Evolutionary conservation across 2,113 vertebrate species (phyloP).

Genomic region (Gobiocypris rarus): DNA sequence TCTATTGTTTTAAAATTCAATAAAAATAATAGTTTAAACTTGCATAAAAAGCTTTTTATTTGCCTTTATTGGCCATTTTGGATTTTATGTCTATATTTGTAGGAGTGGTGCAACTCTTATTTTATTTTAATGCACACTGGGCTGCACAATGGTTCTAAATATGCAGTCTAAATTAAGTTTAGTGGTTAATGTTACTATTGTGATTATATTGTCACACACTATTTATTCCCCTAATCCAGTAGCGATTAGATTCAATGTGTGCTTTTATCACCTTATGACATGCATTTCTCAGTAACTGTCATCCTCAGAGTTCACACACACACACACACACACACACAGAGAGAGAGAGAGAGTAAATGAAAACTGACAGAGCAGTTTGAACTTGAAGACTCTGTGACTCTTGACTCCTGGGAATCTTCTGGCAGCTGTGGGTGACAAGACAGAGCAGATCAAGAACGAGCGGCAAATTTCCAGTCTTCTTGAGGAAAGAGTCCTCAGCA

Average conservation of each 20-base stretch:
- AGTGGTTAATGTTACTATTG: neutral
- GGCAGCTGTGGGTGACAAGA: slow-evolving; percentile 63
- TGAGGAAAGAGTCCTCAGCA: slow-evolving; percentile 55
- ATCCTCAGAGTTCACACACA: neutral
- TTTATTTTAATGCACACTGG: slow-evolving; percentile 18
- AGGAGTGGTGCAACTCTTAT: neutral
- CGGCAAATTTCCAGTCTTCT: slow-evolving; percentile 60
- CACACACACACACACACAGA: slow-evolving; percentile 16
- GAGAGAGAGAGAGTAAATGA: neutral
- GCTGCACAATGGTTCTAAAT: neutral
- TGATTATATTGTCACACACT: neutral
- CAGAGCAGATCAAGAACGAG: slow-evolving; percentile 55
- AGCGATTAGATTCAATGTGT: slow-evolving; percentile 5
- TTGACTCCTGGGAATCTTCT: slow-evolving; percentile 56
- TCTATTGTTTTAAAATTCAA: slow-evolving; percentile 5
- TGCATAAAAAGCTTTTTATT: slow-evolving; percentile 5
- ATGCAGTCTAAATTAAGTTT: slow-evolving; percentile 5
- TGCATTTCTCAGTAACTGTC: slow-evolving; percentile 25
- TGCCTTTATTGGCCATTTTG: slow-evolving; percentile 22
- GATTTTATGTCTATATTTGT: slow-evolving; percentile 6
- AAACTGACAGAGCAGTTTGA: slow-evolving; percentile 40
- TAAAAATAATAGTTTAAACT: slow-evolving; percentile 7
- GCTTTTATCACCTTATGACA: neutral
- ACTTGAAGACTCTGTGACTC: slow-evolving; percentile 35
- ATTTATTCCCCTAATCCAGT: slow-evolving; percentile 3